Evolutionary conservation across 1,140 invertebrate species (phyloP).

Genomic region (Saxidomus purpurata): DNA sequence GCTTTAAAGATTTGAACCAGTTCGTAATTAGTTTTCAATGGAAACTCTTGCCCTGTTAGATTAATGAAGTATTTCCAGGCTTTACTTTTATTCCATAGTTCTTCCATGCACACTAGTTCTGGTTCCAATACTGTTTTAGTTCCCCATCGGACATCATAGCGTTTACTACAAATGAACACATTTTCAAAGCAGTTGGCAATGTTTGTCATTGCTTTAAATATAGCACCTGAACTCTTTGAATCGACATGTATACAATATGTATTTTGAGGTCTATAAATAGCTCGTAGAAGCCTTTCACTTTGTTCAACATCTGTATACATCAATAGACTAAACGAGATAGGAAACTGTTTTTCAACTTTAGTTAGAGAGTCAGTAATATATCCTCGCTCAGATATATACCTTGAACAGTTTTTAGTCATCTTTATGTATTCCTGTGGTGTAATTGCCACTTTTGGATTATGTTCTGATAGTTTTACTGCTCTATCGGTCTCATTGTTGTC

Average conservation of each 20-base stretch:
- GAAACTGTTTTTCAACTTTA: constrained; percentile 23
- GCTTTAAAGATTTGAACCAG: constrained; percentile 78
- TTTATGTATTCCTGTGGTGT: not conserved
- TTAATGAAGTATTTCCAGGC: constrained; percentile 84
- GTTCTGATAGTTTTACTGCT: no score
- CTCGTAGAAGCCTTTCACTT: constrained; percentile 78
- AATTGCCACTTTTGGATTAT: not conserved
- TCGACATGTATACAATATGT: constrained; percentile 85
- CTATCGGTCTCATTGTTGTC: not conserved
- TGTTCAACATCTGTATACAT: constrained; percentile 78
- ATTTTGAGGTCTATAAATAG: constrained; percentile 83
- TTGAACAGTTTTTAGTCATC: not conserved
- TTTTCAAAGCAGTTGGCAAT: constrained; percentile 79
- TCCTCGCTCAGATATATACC: not conserved
- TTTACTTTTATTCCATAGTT: constrained; percentile 73
- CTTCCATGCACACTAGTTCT: constrained; percentile 81
- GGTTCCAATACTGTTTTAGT: constrained; percentile 74
- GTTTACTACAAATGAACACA: constrained; percentile 75
- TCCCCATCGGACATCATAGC: constrained; percentile 74
- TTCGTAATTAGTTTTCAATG: constrained; percentile 81
- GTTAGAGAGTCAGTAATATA: constrained; percentile 60
- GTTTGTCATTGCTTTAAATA: constrained; percentile 62
- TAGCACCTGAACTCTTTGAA: constrained; percentile 67
- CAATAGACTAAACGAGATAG: constrained; percentile 58
- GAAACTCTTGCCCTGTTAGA: constrained; percentile 83